These are phyloP conservation scores for Virgularia gustaviana DNA, from an alignment of 92 coral and sea anemone genomes.

Conservation along the genomic window DNA sequence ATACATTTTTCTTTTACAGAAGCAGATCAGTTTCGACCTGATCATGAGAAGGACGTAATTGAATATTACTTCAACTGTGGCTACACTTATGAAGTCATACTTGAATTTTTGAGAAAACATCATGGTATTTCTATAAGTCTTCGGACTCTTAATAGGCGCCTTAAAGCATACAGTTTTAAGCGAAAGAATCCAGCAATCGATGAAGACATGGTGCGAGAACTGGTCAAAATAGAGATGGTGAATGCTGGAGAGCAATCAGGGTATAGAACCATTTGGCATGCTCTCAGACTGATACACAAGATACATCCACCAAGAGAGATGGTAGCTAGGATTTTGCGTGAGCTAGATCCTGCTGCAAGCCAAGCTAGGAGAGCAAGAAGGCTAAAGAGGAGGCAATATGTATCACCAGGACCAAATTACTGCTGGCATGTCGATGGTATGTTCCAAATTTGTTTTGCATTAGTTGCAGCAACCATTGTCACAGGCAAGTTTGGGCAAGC, in stretches of 20 bases:
- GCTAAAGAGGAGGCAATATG: background rate
- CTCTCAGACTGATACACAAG: background rate
- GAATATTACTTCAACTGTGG: background rate
- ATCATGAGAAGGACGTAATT: background rate
- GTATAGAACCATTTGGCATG: too few species aligned
- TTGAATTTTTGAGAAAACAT: background rate
- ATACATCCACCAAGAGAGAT: background rate
- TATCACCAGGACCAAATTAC: background rate
- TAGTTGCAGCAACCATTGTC: too few species aligned
- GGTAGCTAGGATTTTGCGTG: background rate
- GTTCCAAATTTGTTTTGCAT: too few species aligned
- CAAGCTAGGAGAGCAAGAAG: background rate
- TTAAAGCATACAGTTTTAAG: background rate
- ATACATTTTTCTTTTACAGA: too few species aligned
- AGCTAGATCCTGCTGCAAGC: background rate
- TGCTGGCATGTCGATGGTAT: background rate
- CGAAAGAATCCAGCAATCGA: background rate
- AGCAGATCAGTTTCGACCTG: too few species aligned
- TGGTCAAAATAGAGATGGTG: background rate
- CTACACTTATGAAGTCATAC: background rate
- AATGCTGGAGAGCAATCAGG: background rate
- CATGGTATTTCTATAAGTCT: background rate
- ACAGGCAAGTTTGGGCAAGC: too few species aligned
- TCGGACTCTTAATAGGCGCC: background rate
- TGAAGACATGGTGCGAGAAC: background rate